Conservation (phyloP, 2,888 invertebrate species). For the Lissocephala sabroskyi region DNA sequence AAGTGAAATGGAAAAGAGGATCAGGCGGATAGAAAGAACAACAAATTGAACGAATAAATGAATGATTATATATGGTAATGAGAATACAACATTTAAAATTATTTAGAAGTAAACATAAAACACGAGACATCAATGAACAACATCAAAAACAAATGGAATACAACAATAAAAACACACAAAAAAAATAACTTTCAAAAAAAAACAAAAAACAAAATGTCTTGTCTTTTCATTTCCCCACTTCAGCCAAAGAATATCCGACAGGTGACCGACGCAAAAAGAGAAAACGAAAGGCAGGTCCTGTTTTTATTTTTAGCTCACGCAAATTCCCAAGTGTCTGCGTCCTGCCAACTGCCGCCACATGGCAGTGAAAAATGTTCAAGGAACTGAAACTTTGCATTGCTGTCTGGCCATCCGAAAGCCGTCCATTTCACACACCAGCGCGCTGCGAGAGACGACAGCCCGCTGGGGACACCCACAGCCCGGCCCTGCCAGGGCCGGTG, state of each 20-base stretch:
- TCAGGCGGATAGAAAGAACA: no score
- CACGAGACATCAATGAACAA: constrained; percentile 30
- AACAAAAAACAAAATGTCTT: neutral
- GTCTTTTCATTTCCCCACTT: constrained; percentile 12
- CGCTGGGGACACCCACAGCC: constrained; percentile 11
- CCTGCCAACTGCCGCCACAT: constrained; percentile 31
- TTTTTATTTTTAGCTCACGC: constrained; percentile 22
- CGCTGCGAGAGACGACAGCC: constrained; percentile 30
- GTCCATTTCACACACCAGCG: constrained; percentile 62
- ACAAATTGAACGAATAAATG: constrained; percentile 7
- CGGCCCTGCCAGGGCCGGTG: constrained; percentile 10
- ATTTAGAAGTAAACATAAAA: constrained; percentile 57
- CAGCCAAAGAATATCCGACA: no score
- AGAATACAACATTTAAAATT: constrained; percentile 61
- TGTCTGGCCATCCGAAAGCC: constrained; percentile 30
- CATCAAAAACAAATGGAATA: constrained; percentile 46
- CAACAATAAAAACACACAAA: constrained; percentile 62
- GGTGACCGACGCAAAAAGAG: neutral
- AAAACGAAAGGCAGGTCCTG: constrained; percentile 10
- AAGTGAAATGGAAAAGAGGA: constrained; percentile 11
- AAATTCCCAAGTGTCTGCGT: constrained; percentile 46
- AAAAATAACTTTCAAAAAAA: constrained; percentile 51
- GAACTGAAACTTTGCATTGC: constrained; percentile 34
- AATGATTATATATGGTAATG: constrained; percentile 44
- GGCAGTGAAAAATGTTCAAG: constrained; percentile 47